A percentile compares a stretch with the other conserved stretches of the same genome.
Conservation (phyloP, 2,797 vertebrate species). For the Pipistrellus pipistrellus region DNA sequence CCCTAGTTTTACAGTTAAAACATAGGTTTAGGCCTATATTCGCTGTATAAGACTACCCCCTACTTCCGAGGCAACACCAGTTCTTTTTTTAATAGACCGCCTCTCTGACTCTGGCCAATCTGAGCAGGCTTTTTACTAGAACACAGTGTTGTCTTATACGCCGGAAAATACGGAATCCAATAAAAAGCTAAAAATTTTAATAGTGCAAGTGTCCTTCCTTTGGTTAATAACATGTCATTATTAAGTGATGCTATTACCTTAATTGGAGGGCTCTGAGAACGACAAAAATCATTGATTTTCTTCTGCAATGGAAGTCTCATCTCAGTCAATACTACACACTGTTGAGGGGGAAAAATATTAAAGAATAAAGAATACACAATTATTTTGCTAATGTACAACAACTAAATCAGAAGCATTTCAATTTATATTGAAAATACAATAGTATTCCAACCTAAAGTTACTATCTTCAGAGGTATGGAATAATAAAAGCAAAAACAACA, state of each 20-base stretch:
- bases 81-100: too few relatives aligned
- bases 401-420: not conserved
- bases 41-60: too few relatives aligned
- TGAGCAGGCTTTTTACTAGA: too few relatives aligned
- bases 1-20: too few relatives aligned
- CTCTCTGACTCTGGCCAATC: too few relatives aligned
- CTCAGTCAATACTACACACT: slow-evolving; percentile 98
- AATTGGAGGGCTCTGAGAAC: slow-evolving; percentile 94
- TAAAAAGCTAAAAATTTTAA: slow-evolving; percentile 24
- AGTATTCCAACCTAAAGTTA: slow-evolving; percentile 21
- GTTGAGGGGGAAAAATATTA: slow-evolving; percentile 71
- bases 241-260: slow-evolving; percentile 90
- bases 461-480: slow-evolving; percentile 8
- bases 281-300: slow-evolving; percentile 96
- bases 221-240: slow-evolving; percentile 5
- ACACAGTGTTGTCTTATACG: too few relatives aligned
- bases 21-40: too few relatives aligned
- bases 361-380: slow-evolving; percentile 54
- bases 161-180: not conserved
- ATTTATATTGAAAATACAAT: slow-evolving; percentile 40
- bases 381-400: slow-evolving; percentile 55
- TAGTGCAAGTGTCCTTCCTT: slow-evolving; percentile 2
- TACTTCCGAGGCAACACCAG: too few relatives aligned
- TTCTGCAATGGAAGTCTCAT: slow-evolving; percentile 93
- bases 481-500: slow-evolving; percentile 63